Percentiles rank a stretch among this genome's conserved stretches.
phyloP scores from a whole-genome alignment of 2,888 invertebrate species.

The Lithophane leautieri region DNA sequence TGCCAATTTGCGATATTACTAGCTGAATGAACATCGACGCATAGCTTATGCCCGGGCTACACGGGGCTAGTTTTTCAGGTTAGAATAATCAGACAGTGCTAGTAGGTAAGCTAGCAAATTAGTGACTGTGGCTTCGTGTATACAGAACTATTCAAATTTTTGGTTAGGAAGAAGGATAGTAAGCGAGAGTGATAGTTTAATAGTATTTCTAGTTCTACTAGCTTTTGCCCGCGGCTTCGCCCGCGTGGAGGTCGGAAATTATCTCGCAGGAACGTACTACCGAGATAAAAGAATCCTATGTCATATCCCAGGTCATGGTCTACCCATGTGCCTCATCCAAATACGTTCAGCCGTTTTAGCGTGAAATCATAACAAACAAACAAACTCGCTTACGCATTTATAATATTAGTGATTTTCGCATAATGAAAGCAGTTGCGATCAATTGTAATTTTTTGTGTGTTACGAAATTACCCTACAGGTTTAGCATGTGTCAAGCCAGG shows the following conservation, averaged over 20 bases:
- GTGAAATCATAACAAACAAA: no score
- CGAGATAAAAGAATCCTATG: no score
- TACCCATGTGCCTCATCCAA: no score
- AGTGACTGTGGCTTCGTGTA: not conserved
- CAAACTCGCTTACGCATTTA: no score
- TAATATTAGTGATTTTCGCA: no score
- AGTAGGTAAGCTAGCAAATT: not conserved
- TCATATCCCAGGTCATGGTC: no score
- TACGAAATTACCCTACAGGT: not conserved
- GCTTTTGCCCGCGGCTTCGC: no score
- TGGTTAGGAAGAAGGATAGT: not conserved
- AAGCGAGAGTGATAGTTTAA: no score
- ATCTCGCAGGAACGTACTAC: no score
- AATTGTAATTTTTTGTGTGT: not conserved
- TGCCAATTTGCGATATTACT: constrained; percentile 66
- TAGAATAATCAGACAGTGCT: not conserved
- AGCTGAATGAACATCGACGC: constrained; percentile 51
- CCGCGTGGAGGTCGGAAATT: no score
- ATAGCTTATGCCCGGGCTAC: constrained; percentile 21
- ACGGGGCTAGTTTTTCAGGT: not conserved
- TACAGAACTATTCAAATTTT: not conserved
- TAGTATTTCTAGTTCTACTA: no score
- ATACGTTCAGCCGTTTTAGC: no score
- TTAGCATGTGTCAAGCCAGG: not conserved
- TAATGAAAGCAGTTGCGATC: not conserved